Evolutionary conservation across 2,797 vertebrate species (phyloP).

Genomic region (Coccyzus lansbergi): DNA sequence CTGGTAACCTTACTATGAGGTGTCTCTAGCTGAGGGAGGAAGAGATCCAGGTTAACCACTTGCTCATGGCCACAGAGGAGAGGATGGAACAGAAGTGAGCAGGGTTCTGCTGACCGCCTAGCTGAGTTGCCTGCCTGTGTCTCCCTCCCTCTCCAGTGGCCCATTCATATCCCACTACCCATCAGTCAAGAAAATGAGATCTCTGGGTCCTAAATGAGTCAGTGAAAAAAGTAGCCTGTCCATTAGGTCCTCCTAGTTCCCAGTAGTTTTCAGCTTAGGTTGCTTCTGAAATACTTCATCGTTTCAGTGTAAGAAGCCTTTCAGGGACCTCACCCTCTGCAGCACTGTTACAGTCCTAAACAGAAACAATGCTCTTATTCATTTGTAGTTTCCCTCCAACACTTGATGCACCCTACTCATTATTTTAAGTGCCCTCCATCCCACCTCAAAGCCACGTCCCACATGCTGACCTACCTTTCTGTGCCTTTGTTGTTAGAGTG

Average conservation of each 20-base stretch:
- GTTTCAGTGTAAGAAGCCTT: neutral
- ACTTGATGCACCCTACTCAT: neutral
- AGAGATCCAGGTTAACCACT: neutral
- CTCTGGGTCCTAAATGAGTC: neutral
- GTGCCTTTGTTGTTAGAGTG: neutral
- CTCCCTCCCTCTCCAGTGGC: neutral
- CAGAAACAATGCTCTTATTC: neutral
- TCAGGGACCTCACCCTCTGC: neutral
- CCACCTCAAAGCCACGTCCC: neutral
- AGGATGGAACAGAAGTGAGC: neutral
- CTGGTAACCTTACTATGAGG: neutral
- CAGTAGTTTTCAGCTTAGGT: neutral
- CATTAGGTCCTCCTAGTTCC: neutral
- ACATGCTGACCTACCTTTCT: neutral
- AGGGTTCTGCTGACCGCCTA: neutral
- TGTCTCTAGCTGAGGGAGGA: neutral
- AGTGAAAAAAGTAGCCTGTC: neutral
- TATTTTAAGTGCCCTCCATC: neutral
- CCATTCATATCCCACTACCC: neutral
- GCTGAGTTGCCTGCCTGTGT: neutral
- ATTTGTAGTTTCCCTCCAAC: neutral
- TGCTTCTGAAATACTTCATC: neutral
- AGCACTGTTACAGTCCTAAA: neutral
- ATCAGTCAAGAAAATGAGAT: neutral
- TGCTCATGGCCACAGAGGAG: neutral